A percentile compares a stretch with the other conserved stretches of the same genome.
Conservation (phyloP, 2,113 vertebrate genomes). For the Melanerpes formicivorus region DNA sequence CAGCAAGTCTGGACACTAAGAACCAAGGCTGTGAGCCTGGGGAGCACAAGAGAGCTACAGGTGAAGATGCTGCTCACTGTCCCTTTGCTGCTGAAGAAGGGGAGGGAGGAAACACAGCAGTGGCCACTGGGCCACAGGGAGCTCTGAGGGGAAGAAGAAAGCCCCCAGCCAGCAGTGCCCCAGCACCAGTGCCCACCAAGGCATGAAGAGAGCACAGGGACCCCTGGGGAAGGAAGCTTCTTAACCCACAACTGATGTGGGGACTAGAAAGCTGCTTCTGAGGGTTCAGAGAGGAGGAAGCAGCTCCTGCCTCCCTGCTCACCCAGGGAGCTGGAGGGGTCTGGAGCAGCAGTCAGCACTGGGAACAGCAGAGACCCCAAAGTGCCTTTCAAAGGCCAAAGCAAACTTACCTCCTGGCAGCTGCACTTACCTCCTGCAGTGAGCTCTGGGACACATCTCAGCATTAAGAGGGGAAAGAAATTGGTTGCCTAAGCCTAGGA, state of each 20-base stretch:
- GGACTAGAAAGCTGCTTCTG: neutral
- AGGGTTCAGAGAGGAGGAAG: neutral
- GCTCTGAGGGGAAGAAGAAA: neutral
- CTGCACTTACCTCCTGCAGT: neutral
- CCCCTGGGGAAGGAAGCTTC: neutral
- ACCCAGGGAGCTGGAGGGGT: neutral
- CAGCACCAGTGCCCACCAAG: neutral
- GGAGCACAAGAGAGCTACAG: neutral
- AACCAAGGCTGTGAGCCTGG: neutral
- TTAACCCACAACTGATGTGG: neutral
- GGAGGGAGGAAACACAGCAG: neutral
- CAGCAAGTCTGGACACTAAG: neutral
- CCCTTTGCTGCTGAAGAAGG: neutral
- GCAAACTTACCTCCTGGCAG: constrained; percentile 27
- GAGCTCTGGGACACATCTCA: neutral
- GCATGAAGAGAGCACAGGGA: neutral
- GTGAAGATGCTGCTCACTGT: neutral
- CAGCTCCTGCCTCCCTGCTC: neutral
- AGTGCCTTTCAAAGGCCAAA: neutral
- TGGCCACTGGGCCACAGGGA: neutral
- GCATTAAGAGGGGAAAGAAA: neutral
- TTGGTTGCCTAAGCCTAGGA: neutral
- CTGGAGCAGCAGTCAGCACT: neutral
- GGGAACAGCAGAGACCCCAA: neutral
- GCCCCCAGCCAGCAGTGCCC: neutral